phyloP scores from a whole-genome alignment of 2,888 invertebrate genomes.

The Venustoraphidia nigricollis region DNA sequence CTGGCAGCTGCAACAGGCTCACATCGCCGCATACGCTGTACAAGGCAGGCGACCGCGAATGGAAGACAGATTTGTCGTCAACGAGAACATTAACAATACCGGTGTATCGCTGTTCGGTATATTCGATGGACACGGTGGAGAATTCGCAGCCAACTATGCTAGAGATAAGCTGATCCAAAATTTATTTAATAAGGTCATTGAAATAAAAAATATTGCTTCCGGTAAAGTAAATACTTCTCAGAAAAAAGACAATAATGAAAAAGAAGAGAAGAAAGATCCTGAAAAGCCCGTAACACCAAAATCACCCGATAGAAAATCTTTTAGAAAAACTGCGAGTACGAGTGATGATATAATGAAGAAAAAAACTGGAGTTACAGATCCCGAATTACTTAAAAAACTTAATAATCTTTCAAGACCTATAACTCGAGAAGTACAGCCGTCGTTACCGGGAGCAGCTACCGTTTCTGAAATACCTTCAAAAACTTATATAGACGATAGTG shows the following conservation, averaged over 20 bases:
- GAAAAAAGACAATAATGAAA: constrained; percentile 18
- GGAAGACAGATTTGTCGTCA: constrained; percentile 88
- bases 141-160: constrained; percentile 87
- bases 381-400: constrained; percentile 46
- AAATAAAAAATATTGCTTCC: constrained; percentile 50
- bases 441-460: constrained; percentile 29
- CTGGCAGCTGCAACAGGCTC: constrained; percentile 63
- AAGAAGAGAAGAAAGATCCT: constrained; percentile 29
- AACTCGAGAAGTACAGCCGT: constrained; percentile 43
- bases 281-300: constrained; percentile 23
- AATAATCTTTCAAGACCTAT: constrained; percentile 42
- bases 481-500: constrained; percentile 52
- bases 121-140: constrained; percentile 92
- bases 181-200: constrained; percentile 58
- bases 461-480: constrained; percentile 30
- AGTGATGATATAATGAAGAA: constrained; percentile 38
- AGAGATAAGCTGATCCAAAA: constrained; percentile 75
- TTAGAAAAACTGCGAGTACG: constrained; percentile 47
- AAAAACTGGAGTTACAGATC: constrained; percentile 45
- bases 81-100: constrained; percentile 70
- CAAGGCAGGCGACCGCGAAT: constrained; percentile 81
- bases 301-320: constrained; percentile 41
- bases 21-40: constrained; percentile 77
- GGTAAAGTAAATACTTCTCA: constrained; percentile 30
- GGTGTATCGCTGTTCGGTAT: constrained; percentile 81